Evolutionary conservation across 2,113 vertebrate genomes (phyloP).

Genomic region (Sphaerodactylus townsendi): DNA sequence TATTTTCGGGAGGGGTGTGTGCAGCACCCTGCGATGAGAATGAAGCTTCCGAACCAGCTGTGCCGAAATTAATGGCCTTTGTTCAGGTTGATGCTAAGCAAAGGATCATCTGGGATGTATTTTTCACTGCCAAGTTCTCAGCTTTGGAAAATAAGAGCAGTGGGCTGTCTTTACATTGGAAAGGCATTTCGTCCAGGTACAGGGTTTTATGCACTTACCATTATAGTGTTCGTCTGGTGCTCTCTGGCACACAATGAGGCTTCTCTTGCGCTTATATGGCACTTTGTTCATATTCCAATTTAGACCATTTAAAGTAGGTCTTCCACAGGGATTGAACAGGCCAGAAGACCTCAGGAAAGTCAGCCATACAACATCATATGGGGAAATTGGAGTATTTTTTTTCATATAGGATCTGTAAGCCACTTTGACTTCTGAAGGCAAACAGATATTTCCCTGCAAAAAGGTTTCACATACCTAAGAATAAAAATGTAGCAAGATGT

Average conservation of each 20-base stretch:
- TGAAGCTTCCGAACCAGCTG: not conserved
- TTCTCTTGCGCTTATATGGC: not conserved
- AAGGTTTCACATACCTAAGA: too few species aligned
- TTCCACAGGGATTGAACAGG: not conserved
- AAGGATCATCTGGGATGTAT: not conserved
- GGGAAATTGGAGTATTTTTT: not conserved
- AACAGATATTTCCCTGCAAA: too few species aligned
- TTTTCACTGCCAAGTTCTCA: not conserved
- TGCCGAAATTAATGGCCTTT: not conserved
- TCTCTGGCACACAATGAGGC: not conserved
- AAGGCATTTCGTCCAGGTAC: not conserved
- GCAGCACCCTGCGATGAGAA: not conserved
- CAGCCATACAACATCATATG: not conserved
- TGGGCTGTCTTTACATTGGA: not conserved
- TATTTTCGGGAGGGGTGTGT: not conserved
- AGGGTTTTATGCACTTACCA: not conserved
- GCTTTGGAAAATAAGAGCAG: not conserved
- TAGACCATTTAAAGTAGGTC: not conserved
- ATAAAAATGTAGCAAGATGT: too few species aligned
- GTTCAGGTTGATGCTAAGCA: not conserved
- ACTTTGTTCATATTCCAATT: not conserved
- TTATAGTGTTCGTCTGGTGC: not conserved
- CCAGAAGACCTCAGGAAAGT: not conserved
- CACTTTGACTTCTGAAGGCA: too few species aligned
- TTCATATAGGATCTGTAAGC: too few species aligned